phyloP scores from a whole-genome alignment of 2,113 vertebrate species.

The Megaptera novaeangliae region DNA sequence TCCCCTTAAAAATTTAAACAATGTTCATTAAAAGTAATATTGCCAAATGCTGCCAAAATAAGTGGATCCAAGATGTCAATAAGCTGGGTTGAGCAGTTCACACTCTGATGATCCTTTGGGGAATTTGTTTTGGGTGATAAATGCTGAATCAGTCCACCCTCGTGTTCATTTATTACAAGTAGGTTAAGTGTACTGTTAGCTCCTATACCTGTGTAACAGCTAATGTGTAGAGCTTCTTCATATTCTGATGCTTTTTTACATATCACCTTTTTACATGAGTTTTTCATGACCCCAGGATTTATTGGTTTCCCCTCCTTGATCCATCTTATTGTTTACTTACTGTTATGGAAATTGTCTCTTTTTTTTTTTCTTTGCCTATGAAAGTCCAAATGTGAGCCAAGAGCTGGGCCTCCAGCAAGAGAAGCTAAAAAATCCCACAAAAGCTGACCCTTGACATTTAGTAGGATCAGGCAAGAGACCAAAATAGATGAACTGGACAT shows the following conservation, averaged over 20 bases:
- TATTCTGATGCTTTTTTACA: background rate
- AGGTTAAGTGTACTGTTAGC: fast-evolving
- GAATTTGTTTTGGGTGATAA: background rate
- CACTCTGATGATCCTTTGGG: background rate
- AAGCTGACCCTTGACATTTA: background rate
- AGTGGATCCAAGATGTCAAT: background rate
- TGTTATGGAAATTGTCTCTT: background rate
- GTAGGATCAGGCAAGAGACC: background rate
- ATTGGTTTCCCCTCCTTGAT: background rate
- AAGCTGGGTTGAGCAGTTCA: background rate
- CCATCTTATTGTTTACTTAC: background rate
- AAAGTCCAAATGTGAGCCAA: background rate
- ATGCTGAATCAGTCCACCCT: background rate
- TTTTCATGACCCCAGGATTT: background rate
- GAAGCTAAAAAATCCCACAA: background rate
- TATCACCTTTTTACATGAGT: background rate
- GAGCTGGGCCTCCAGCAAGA: background rate
- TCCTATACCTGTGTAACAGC: background rate
- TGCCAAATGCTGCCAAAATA: background rate
- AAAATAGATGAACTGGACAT: background rate
- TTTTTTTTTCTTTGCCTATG: background rate
- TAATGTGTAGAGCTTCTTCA: background rate
- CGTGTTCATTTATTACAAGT: background rate
- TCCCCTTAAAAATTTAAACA: background rate
- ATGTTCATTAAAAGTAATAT: background rate